A percentile compares a stretch with the other conserved stretches of the same genome.
Evolutionary conservation across 1,140 invertebrate genomes (phyloP).

Genomic region (Eueides isabella): DNA sequence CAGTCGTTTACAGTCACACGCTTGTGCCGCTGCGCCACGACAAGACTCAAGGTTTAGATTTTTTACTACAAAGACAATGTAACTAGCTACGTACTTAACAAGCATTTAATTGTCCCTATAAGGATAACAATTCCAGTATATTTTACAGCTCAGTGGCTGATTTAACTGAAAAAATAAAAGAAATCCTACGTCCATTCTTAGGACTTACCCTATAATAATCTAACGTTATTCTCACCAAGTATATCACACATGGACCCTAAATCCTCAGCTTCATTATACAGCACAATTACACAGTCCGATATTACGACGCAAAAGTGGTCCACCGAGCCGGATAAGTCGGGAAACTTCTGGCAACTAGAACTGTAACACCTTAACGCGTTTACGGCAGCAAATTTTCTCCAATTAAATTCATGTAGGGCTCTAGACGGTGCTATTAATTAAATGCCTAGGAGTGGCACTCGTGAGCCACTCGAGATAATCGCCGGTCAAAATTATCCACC

Average conservation of each 20-base stretch:
- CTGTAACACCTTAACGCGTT: constrained; percentile 38
- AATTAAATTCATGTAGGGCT: constrained; percentile 64
- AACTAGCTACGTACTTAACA: no score
- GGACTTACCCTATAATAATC: not conserved
- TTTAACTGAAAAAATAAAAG: constrained; percentile 3
- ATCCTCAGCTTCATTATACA: constrained; percentile 18
- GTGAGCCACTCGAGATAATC: constrained; percentile 57
- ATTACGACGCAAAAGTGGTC: constrained; percentile 24
- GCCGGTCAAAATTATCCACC: constrained; percentile 59
- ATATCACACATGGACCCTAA: constrained; percentile 1
- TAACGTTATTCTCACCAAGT: not conserved
- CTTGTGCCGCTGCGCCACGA: no score
- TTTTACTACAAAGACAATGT: no score
- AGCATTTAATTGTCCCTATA: no score
- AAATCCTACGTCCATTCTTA: not conserved
- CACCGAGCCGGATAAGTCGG: constrained; percentile 27
- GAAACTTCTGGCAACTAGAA: constrained; percentile 39
- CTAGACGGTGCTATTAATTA: constrained; percentile 63
- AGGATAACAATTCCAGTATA: no score
- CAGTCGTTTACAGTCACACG: no score
- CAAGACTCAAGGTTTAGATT: no score
- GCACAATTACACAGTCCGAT: not conserved
- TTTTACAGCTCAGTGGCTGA: no score
- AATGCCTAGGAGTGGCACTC: constrained; percentile 51
- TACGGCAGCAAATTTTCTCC: constrained; percentile 52